A percentile compares a stretch with the other conserved stretches of the same genome.
phyloP scores from a whole-genome alignment of 2,113 vertebrate species.

The Xiphorhynchus elegans region DNA sequence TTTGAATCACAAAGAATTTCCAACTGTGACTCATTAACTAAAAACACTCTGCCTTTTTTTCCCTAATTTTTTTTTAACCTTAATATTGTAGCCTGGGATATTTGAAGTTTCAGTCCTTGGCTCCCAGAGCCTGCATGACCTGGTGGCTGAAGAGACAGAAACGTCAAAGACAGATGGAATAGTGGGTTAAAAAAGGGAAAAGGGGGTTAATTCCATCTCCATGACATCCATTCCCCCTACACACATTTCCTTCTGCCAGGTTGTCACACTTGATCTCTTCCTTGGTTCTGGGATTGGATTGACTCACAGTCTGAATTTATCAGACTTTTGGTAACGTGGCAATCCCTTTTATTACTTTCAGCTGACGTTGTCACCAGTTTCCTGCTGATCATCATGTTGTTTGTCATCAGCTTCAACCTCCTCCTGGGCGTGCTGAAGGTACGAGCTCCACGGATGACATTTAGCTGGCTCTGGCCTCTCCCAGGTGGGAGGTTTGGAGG shows the following conservation, averaged over 20 bases:
- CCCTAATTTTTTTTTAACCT: not conserved
- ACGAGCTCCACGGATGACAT: not conserved
- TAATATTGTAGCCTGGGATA: not conserved
- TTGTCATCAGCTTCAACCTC: conserved; percentile 76
- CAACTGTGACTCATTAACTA: not conserved
- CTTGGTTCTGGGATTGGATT: no score
- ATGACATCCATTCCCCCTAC: no score
- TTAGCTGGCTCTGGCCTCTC: not conserved
- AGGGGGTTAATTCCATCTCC: not conserved
- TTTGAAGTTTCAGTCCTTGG: not conserved
- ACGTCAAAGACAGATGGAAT: not conserved
- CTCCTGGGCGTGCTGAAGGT: conserved; percentile 78
- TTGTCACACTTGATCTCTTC: not conserved
- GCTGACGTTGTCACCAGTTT: conserved; percentile 77
- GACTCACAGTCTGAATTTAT: not conserved
- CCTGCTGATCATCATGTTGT: conserved; percentile 75
- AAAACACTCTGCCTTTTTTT: not conserved
- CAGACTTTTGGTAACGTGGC: not conserved
- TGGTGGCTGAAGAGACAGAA: not conserved
- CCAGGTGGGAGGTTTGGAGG: not conserved
- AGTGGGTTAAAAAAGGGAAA: not conserved
- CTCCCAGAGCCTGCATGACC: not conserved
- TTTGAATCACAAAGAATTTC: not conserved
- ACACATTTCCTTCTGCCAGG: not conserved
- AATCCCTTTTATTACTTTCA: not conserved